Evolutionary conservation across 2,113 vertebrate genomes (phyloP).

Genomic region (Megalops atlanticus): DNA sequence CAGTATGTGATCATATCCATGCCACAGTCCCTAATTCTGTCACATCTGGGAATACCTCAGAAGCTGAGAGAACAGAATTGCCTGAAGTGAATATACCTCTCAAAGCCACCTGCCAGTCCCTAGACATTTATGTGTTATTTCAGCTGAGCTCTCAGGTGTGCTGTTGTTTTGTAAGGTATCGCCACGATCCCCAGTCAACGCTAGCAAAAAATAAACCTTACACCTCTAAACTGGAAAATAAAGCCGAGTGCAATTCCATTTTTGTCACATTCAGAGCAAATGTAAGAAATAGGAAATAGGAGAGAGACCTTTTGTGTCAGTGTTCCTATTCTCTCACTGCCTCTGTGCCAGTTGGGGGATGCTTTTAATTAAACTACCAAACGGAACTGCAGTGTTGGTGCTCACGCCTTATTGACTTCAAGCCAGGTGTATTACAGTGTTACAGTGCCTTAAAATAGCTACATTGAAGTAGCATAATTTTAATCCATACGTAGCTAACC

Average conservation of each 20-base stretch:
- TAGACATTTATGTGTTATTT: not conserved
- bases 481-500: too few relatives aligned
- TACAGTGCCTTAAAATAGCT: too few relatives aligned
- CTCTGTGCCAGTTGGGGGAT: not conserved
- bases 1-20: not conserved
- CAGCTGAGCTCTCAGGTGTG: not conserved
- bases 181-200: not conserved
- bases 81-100: slow-evolving; percentile 7
- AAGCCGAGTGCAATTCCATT: not conserved
- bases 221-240: not conserved
- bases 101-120: not conserved
- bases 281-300: not conserved
- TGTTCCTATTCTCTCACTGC: not conserved
- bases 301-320: not conserved
- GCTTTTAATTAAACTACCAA: not conserved
- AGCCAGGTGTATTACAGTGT: too few relatives aligned
- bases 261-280: not conserved
- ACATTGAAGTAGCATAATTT: too few relatives aligned
- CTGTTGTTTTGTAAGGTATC: not conserved
- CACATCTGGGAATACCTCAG: not conserved
- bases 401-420: too few relatives aligned
- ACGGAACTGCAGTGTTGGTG: too few relatives aligned
- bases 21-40: slow-evolving; percentile 21
- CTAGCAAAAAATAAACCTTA: not conserved
- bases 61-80: slow-evolving; percentile 13